Evolutionary conservation across 2,113 vertebrate species (phyloP).

Genomic region (Passer montanus): DNA sequence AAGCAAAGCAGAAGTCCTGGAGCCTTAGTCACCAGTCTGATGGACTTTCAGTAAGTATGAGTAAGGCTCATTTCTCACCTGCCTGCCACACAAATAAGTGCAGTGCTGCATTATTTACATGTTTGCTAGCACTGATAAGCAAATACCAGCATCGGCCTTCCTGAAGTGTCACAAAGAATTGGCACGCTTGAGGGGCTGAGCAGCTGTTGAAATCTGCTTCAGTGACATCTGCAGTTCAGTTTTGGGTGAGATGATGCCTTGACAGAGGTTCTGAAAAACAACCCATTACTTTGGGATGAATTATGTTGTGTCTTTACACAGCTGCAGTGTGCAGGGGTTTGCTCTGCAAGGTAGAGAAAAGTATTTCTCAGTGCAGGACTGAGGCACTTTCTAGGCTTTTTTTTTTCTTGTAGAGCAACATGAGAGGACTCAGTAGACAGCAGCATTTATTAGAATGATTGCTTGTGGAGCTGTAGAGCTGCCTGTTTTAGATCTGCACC

Average conservation of each 20-base stretch:
- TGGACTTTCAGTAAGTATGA: constrained; percentile 26
- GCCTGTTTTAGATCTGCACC: background rate
- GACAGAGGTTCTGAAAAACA: background rate
- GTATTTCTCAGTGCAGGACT: background rate
- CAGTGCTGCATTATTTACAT: background rate
- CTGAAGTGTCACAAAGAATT: background rate
- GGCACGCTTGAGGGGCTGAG: background rate
- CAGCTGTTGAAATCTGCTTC: background rate
- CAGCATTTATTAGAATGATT: background rate
- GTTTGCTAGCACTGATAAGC: background rate
- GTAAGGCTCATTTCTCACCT: background rate
- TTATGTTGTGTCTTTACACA: background rate
- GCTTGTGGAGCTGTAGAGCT: background rate
- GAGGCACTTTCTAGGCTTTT: background rate
- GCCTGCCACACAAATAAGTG: background rate
- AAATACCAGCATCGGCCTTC: background rate
- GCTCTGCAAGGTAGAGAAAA: background rate
- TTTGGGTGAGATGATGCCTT: background rate
- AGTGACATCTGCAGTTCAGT: background rate
- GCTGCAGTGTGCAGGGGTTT: background rate
- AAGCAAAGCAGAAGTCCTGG: background rate
- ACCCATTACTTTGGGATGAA: background rate
- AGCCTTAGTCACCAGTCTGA: constrained; percentile 22
- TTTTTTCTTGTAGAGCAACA: background rate
- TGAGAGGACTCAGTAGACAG: background rate